Conservation (phyloP, 35 echinoderm and acorn worm species). For the Holothuria glaberrima region DNA sequence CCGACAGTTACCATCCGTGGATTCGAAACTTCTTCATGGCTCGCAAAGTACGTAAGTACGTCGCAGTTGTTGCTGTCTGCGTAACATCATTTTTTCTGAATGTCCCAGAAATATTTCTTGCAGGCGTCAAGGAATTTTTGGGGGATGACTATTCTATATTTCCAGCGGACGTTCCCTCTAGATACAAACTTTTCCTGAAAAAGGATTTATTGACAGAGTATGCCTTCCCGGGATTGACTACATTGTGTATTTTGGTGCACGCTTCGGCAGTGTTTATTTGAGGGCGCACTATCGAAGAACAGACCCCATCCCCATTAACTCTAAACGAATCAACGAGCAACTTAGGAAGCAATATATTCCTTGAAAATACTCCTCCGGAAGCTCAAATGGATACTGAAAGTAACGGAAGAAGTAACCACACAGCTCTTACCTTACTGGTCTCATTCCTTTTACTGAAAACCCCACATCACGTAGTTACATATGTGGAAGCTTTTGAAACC, state of each 20-base stretch:
- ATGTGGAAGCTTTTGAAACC: background rate
- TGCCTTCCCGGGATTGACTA: background rate
- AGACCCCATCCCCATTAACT: too few species aligned
- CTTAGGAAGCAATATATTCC: background rate
- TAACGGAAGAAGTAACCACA: background rate
- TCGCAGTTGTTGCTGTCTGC: background rate
- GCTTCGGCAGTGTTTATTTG: too few species aligned
- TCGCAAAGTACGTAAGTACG: background rate
- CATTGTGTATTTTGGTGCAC: background rate
- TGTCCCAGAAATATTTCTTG: slow-evolving; percentile 10
- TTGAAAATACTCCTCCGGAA: background rate
- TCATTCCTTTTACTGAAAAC: background rate
- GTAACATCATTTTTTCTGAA: background rate
- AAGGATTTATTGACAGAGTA: slow-evolving; percentile 8
- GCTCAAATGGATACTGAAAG: background rate
- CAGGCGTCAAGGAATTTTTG: background rate
- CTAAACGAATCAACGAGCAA: background rate
- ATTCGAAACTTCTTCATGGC: background rate
- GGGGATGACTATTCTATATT: background rate
- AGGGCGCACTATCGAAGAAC: too few species aligned
- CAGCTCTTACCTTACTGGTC: background rate
- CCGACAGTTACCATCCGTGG: background rate
- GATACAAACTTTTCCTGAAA: slow-evolving; percentile 6
- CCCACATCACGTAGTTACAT: background rate
- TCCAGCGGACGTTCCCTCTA: background rate